Evolutionary conservation across 2,888 invertebrate genomes (phyloP).

Genomic region (Biston stratarius): DNA sequence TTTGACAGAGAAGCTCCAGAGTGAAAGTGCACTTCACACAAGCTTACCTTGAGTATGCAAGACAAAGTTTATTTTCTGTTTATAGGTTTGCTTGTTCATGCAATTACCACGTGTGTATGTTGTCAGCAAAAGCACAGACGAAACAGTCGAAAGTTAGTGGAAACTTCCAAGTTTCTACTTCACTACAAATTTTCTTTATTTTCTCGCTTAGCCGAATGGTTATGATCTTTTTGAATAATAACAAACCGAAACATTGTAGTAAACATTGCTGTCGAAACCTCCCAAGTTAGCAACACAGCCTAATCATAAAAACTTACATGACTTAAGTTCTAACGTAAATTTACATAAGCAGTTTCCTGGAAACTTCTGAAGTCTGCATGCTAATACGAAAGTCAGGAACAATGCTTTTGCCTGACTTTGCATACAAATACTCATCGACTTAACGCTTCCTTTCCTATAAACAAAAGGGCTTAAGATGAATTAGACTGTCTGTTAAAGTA

Average conservation of each 20-base stretch:
- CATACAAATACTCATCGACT: constrained; percentile 40
- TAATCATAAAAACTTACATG: constrained; percentile 55
- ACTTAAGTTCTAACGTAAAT: constrained; percentile 43
- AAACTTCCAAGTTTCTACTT: constrained; percentile 20
- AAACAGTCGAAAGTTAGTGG: constrained; percentile 21
- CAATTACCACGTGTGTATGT: constrained; percentile 14
- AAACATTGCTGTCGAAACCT: constrained; percentile 30
- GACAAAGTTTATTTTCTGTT: constrained; percentile 28
- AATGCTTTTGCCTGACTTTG: constrained; percentile 49
- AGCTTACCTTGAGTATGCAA: constrained; percentile 29
- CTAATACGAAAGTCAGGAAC: constrained; percentile 73
- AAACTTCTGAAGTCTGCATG: constrained; percentile 59
- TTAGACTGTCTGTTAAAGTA: constrained; percentile 15
- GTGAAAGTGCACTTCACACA: constrained; percentile 45
- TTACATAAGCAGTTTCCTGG: constrained; percentile 62
- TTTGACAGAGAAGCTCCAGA: constrained; percentile 55
- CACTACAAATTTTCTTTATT: not conserved
- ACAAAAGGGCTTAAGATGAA: constrained; percentile 36
- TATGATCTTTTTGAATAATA: not conserved
- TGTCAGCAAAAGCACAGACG: constrained; percentile 4
- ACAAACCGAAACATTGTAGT: constrained; percentile 19
- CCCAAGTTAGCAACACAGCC: constrained; percentile 48
- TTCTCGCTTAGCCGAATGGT: not conserved
- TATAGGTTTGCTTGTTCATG: constrained; percentile 28
- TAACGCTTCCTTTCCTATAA: constrained; percentile 40